A percentile compares a stretch with the other conserved stretches of the same genome.
These are phyloP conservation scores for Oxyura jamaicensis DNA, from an alignment of 2,113 vertebrate species.

Conservation along the genomic window DNA sequence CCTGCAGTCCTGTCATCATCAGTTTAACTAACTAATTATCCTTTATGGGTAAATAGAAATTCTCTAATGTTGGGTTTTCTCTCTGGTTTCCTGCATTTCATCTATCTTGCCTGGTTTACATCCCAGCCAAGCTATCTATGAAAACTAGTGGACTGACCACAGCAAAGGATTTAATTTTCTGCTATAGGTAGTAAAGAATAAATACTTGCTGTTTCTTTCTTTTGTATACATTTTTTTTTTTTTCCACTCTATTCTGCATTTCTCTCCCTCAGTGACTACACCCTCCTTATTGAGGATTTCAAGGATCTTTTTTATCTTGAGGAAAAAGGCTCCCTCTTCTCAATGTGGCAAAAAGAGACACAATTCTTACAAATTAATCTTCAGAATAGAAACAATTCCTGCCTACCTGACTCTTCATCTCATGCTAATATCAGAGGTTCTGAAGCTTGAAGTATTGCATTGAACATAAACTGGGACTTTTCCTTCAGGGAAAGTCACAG, in stretches of 20 bases:
- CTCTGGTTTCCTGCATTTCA: neutral
- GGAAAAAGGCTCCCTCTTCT: neutral
- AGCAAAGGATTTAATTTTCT: neutral
- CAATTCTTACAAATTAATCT: neutral
- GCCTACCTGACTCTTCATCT: neutral
- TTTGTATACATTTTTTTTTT: neutral
- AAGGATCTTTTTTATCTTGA: neutral
- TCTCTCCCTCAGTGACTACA: neutral
- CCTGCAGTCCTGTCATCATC: neutral
- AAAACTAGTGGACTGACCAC: neutral
- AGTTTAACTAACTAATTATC: neutral
- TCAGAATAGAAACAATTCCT: neutral
- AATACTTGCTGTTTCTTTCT: neutral
- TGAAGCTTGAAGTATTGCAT: neutral
- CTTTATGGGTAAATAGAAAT: neutral
- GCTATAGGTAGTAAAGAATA: neutral
- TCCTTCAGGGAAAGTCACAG: conserved; percentile 21
- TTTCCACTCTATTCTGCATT: neutral
- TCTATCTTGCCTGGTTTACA: neutral
- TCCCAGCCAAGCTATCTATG: neutral
- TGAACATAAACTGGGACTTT: neutral
- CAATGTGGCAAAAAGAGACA: neutral
- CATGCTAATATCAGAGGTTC: neutral
- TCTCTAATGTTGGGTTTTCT: neutral
- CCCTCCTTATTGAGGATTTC: neutral